Conservation (phyloP, 2,113 vertebrate genomes). For the Callorhinus ursinus region DNA sequence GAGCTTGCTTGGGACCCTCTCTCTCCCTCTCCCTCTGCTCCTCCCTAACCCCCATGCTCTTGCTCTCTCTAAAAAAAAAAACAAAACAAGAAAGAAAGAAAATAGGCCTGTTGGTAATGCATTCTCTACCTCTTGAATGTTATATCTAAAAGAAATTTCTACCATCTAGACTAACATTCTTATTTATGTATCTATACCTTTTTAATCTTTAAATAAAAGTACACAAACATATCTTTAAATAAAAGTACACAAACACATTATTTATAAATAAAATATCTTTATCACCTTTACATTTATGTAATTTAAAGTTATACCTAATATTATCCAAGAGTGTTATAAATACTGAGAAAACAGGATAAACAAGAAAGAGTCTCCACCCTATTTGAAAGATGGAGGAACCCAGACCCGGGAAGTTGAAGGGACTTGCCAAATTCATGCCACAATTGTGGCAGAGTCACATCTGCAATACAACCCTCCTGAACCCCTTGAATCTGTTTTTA, state of each 20-base stretch:
- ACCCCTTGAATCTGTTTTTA: neutral
- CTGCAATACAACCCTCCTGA: neutral
- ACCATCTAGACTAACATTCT: neutral
- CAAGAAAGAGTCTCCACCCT: neutral
- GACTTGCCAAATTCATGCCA: neutral
- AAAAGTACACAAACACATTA: neutral
- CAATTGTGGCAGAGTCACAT: neutral
- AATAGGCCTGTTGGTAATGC: neutral
- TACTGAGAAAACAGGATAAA: neutral
- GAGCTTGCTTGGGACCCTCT: neutral
- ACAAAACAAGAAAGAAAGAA: no score
- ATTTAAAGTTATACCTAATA: neutral
- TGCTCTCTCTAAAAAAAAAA: neutral
- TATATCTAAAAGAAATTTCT: neutral
- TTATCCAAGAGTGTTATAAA: neutral
- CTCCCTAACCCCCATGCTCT: neutral
- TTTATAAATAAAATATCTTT: neutral
- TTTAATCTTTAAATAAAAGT: constrained; percentile 36
- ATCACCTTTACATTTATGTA: neutral
- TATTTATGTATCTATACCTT: neutral
- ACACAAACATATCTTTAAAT: neutral
- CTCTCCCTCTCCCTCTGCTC: neutral
- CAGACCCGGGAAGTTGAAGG: neutral
- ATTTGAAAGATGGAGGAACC: neutral
- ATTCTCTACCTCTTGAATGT: neutral